A percentile compares a stretch with the other conserved stretches of the same genome.
These are phyloP conservation scores for Saguinus imperator DNA, from an alignment of 2,113 vertebrate genomes.

Conservation along the genomic window DNA sequence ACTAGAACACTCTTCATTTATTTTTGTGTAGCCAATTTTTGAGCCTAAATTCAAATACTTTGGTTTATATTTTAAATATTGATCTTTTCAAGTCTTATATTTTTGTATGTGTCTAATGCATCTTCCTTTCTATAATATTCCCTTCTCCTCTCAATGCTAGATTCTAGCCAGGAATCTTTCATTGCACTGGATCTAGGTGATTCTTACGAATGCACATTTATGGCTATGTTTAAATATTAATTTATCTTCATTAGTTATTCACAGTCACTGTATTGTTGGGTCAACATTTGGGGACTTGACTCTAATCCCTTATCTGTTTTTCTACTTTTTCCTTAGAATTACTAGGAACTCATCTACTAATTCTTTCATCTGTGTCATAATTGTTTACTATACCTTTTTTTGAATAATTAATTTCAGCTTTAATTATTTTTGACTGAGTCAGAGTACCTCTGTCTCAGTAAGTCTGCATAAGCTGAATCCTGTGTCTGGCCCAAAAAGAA, in stretches of 20 bases:
- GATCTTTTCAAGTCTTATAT: neutral
- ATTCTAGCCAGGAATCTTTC: neutral
- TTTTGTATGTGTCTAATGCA: neutral
- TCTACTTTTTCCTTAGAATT: neutral
- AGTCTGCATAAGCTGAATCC: neutral
- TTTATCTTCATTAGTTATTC: neutral
- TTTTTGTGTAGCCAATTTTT: slow-evolving; percentile 20
- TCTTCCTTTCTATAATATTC: neutral
- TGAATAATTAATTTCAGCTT: slow-evolving; percentile 24
- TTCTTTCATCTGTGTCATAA: neutral
- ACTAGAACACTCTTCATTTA: neutral
- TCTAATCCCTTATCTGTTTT: neutral
- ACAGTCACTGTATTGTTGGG: neutral
- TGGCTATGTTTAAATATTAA: neutral
- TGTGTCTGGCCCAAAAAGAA: neutral
- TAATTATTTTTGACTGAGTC: neutral
- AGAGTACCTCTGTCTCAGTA: neutral
- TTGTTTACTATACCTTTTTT: neutral
- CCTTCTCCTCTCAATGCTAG: neutral
- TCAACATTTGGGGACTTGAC: neutral
- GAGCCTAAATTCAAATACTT: neutral
- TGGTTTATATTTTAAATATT: neutral
- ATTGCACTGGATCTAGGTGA: neutral
- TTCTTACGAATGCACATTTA: neutral
- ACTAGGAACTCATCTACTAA: neutral